Evolutionary conservation across 2,888 invertebrate species (phyloP), one percentile per base, ranked within the genome.

Genomic region (Ennomos fuscantarius): DNA sequence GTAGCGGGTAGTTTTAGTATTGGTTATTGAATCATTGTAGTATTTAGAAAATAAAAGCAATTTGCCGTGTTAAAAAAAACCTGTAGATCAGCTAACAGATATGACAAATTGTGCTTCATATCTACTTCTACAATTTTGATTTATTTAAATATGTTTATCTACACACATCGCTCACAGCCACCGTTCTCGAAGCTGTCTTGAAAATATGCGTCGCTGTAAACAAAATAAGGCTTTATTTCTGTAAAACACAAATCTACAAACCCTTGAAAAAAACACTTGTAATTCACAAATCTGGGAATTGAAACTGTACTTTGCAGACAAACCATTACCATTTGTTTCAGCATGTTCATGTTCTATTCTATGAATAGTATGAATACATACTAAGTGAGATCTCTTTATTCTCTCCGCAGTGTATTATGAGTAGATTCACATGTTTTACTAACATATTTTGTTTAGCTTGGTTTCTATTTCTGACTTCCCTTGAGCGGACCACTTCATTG

Each of bases 401-500:
- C 57, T 53, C 60, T 68, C 62, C 63, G 57, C 60, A 32, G 45
- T 45, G 56, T 55, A 63, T 61, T 68, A 63, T 68, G 65, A 67
- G 65, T 64, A 67, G 67, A 68, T 69, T 69, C 67, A 66, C 72
- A 67, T 67, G 62, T 69, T 72, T 70, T 69, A 73, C 60, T 67
- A 71, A 62, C 68, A 54, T 59, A 69, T 72, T 73, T 76, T 70
- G 74, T 75, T 73, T 72, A 73, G 68, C 62, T 68, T 69, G 65
- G 72, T 62, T 71, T 78, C 82, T 81, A 82, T 82, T 81, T 79
- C 67, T 62, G 77, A 64, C 51, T 76, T 75, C 69, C 78, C 79
- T 77, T 78, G 78, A 76, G 70, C 74, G 62, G 73, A 62, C 71
- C 77, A 78, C 78, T 82, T 74, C 82, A 84, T 84, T 84, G 80